Percentiles rank a stretch among this genome's conserved stretches.
phyloP scores from a whole-genome alignment of 2,888 invertebrate genomes.

The Rhagium mordax region DNA sequence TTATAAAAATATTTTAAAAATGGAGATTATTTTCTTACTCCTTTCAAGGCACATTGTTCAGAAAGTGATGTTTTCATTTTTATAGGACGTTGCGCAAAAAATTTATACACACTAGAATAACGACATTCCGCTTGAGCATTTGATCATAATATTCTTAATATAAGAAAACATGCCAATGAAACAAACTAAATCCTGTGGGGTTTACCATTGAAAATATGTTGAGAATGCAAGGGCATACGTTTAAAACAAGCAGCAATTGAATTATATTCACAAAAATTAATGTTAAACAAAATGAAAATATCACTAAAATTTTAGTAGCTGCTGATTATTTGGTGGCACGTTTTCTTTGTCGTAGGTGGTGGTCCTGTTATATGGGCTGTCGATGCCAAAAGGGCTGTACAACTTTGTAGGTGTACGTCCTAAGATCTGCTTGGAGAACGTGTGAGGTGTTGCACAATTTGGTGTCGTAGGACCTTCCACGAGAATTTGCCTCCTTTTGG shows the following conservation, averaged over 20 bases:
- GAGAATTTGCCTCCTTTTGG: constrained; percentile 72
- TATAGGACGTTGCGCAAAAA: background rate
- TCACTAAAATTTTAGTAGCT: background rate
- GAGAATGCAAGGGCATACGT: background rate
- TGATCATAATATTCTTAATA: too few species aligned
- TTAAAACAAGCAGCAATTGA: background rate
- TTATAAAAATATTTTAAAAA: too few species aligned
- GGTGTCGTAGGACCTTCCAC: constrained; percentile 73
- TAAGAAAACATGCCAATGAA: background rate
- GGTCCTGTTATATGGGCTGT: constrained; percentile 74
- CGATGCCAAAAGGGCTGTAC: constrained; percentile 84
- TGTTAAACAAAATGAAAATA: background rate
- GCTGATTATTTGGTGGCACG: constrained; percentile 41
- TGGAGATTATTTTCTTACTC: too few species aligned
- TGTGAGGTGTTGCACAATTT: constrained; percentile 70
- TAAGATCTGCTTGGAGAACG: constrained; percentile 70
- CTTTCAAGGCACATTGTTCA: too few species aligned
- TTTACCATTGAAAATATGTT: background rate
- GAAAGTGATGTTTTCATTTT: too few species aligned
- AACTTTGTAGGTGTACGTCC: constrained; percentile 81
- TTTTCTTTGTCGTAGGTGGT: constrained; percentile 59
- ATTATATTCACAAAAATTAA: background rate
- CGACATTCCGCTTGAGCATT: too few species aligned
- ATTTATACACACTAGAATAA: background rate
- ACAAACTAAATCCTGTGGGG: background rate